Base-by-base conservation (phyloP, 1,140 invertebrate species). In the Trissolcus basalis region DNA sequence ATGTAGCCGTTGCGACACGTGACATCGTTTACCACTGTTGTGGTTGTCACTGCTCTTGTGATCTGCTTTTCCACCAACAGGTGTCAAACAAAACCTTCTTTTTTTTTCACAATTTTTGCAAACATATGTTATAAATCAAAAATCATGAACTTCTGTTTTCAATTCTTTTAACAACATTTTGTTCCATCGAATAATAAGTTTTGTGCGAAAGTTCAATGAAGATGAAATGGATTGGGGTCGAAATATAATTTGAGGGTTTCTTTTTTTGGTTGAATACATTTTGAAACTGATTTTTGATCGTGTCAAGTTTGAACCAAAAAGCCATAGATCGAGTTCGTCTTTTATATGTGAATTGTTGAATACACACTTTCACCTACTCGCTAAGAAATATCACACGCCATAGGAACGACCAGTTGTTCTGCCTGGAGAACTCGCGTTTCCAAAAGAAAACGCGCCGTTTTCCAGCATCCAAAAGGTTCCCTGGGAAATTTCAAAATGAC, bases 311-410 rank as follows among this genome's bases (percentile, higher is more conserved):
- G 19, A 6, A 32, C 41, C 44, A 9, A 12, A 58, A 12, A 33
- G 56, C 41, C 15, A 35, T 47, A 45, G 36, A 47, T 49, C 59
- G 63, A 71, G 59, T 58, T 71, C 68, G 69, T 58, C 53, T 72
- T 56, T 54, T 36, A 39, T 2, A 12, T 43, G 50, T 27, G 44
- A 61, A 61, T 54, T 45, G 59, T 51, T 41, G 15, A 44, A 51
- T 59, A 72, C 43, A 72, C 54, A 61, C 67, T 72, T 72, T 72
- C 69, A 72, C 69, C 69, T 59, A 72, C 60, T 72, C 60, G 54
- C 58, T 13, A 15, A 72, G 47, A 72, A 64, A 64, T 72, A 72
- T 64, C 59, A 64, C 69, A 60, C 54, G 41, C n/a, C 36, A 39
- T 71, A 58, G 39, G 68, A 71, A 63, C 63, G 59, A 50, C 68